A percentile compares a stretch with the other conserved stretches of the same genome.
These are phyloP conservation scores for Simalia tracyae DNA, from an alignment of 2,797 vertebrate species.

Conservation along the genomic window DNA sequence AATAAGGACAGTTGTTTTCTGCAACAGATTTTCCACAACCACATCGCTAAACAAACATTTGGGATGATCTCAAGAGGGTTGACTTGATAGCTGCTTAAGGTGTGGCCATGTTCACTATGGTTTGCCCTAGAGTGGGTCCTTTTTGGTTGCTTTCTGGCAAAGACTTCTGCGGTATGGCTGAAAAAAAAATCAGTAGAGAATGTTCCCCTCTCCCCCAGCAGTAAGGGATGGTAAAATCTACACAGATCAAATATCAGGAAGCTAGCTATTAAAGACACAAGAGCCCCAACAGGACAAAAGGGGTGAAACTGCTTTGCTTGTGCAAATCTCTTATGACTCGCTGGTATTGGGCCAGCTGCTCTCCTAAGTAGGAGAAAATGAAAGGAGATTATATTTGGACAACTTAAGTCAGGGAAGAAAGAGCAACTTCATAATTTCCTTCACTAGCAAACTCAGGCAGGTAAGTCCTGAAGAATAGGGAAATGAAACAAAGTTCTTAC, in stretches of 20 bases:
- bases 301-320: background rate
- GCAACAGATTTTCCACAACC: background rate
- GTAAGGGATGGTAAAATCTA: background rate
- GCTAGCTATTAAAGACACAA: background rate
- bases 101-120: background rate
- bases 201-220: no score
- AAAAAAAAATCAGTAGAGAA: background rate
- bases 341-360: background rate
- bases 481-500: background rate
- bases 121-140: background rate
- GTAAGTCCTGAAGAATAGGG: background rate
- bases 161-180: background rate
- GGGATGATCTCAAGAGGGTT: background rate
- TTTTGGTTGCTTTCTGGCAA: background rate
- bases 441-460: background rate
- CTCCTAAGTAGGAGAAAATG: background rate
- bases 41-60: background rate
- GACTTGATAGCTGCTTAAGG: background rate
- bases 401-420: background rate
- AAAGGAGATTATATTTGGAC: background rate
- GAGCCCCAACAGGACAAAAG: background rate
- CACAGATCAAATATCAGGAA: background rate
- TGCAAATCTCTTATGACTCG: background rate
- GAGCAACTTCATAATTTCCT: background rate
- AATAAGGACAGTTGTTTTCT: background rate